These are phyloP conservation scores for Dreissena rostriformis DNA, from an alignment of 1,140 invertebrate species.

Conservation along the genomic window DNA sequence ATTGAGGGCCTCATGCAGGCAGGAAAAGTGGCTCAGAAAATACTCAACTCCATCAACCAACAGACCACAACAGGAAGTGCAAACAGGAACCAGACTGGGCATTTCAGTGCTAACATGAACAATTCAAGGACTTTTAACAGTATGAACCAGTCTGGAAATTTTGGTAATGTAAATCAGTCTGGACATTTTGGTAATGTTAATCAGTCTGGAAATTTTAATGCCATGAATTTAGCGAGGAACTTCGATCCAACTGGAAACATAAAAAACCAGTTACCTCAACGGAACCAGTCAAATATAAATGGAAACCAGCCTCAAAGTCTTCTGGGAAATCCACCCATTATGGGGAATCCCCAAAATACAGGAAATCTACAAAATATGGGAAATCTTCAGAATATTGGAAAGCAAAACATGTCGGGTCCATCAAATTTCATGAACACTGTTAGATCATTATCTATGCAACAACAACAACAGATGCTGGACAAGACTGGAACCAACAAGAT, in stretches of 20 bases:
- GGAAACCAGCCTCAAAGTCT: constrained; percentile 10
- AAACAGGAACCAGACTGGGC: not conserved
- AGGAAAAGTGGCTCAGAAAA: constrained; percentile 44
- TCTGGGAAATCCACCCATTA: constrained; percentile 10
- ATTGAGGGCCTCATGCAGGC: constrained; percentile 49
- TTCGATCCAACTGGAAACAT: too few species aligned
- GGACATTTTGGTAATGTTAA: too few species aligned
- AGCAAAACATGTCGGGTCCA: not conserved
- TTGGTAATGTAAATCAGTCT: too few species aligned
- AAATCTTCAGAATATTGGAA: too few species aligned
- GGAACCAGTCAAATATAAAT: not conserved
- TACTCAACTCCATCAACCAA: constrained; percentile 38
- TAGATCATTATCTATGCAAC: constrained; percentile 30
- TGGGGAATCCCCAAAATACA: too few species aligned
- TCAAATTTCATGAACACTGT: constrained; percentile 49
- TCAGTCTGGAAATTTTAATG: too few species aligned
- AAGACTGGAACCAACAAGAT: not conserved
- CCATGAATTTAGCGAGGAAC: too few species aligned
- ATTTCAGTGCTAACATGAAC: too few species aligned
- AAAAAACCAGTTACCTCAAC: too few species aligned
- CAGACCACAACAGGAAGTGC: constrained; percentile 2
- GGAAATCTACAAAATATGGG: too few species aligned
- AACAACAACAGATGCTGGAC: constrained; percentile 18
- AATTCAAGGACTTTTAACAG: too few species aligned
- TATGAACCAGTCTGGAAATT: too few species aligned